Conservation (phyloP, 2,797 vertebrate species). For the Vireo griseus region DNA sequence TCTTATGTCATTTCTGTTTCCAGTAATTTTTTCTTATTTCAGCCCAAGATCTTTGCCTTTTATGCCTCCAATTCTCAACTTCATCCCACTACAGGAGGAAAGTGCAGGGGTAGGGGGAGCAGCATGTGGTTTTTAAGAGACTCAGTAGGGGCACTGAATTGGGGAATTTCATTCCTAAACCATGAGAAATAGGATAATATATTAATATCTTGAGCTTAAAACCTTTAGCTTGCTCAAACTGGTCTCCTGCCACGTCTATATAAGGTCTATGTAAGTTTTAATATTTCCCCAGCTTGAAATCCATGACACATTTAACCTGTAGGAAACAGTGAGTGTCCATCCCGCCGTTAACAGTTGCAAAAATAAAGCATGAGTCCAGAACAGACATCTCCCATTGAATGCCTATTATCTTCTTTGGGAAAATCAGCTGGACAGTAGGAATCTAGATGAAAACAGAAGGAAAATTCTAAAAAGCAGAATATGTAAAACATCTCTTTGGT, state of each 20-base stretch:
- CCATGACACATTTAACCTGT: not conserved
- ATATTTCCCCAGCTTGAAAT: not conserved
- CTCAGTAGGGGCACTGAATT: fast-evolving
- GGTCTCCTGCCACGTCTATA: not conserved
- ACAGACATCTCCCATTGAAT: not conserved
- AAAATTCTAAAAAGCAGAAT: not conserved
- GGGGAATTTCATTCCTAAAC: not conserved
- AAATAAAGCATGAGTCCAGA: not conserved
- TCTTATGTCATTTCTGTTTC: not conserved
- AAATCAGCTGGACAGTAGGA: not conserved
- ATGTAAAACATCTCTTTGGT: not conserved
- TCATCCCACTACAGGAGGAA: not conserved
- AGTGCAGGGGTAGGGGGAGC: not conserved
- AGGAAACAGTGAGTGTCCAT: not conserved
- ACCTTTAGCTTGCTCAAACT: not conserved
- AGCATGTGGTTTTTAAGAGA: not conserved
- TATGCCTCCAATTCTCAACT: not conserved
- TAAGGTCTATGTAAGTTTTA: not conserved
- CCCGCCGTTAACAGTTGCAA: not conserved
- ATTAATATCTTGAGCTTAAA: not conserved
- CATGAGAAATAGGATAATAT: not conserved
- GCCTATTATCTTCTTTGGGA: not conserved
- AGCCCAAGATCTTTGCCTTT: fast-evolving
- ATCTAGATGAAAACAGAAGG: not conserved
- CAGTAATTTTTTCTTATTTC: not conserved